Conservation (phyloP, 37 sponge, comb jelly and placozoan genomes). For the Aplysina aerophoba region DNA sequence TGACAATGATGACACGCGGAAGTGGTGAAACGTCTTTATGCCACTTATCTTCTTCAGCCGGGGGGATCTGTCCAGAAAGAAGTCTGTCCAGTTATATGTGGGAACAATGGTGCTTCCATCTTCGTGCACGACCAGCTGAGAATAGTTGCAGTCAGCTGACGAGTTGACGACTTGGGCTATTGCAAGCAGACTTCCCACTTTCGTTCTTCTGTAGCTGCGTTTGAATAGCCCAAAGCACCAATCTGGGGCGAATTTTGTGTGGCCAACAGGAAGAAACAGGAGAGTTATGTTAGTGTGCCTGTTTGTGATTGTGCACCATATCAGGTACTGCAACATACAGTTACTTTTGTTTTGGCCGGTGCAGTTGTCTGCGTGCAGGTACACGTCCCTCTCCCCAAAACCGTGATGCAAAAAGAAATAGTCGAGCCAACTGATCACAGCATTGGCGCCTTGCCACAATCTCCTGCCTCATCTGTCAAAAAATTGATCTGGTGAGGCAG, state of each 20-base stretch:
- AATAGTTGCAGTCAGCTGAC: too few species aligned
- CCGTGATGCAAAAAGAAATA: slow-evolving; percentile 36
- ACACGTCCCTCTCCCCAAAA: slow-evolving; percentile 28
- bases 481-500: slow-evolving; percentile 53
- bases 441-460: slow-evolving; percentile 30
- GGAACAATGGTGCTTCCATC: not conserved
- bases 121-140: too few species aligned
- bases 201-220: slow-evolving; percentile 23
- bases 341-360: slow-evolving; percentile 60
- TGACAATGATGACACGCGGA: slow-evolving; percentile 5
- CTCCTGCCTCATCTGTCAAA: slow-evolving; percentile 23
- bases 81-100: slow-evolving; percentile 1
- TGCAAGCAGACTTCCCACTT: not conserved
- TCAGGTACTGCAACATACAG: slow-evolving; percentile 46
- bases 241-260: slow-evolving; percentile 37
- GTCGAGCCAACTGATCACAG: slow-evolving; percentile 36
- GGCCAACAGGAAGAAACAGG: slow-evolving; percentile 43
- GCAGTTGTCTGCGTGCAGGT: slow-evolving; percentile 44
- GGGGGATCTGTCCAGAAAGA: not conserved
- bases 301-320: slow-evolving; percentile 28
- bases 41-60: not conserved
- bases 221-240: slow-evolving; percentile 39
- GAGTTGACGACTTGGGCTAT: slow-evolving; percentile 3
- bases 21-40: slow-evolving; percentile 39
- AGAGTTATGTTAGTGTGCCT: slow-evolving; percentile 30